Evolutionary conservation across 1,140 invertebrate genomes (phyloP), one percentile per base, ranked within the genome.

Genomic region (Drepana arcuata): DNA sequence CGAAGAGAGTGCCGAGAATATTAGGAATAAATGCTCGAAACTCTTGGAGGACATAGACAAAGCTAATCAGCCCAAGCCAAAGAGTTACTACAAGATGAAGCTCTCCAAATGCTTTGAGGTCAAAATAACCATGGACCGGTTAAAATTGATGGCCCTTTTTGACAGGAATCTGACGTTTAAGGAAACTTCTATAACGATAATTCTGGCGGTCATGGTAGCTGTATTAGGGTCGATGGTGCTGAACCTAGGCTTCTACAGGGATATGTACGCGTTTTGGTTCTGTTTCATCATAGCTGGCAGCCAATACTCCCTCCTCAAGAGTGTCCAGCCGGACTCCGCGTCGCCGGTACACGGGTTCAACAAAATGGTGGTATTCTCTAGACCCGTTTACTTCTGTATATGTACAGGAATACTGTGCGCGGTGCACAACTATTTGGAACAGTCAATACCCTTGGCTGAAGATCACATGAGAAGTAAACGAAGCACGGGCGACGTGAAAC

Each of bases 291-390:
- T 99, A 27, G 97, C 97, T 7, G 92, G 95, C 6, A 97, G 95
- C 71, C 97, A 99, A 72, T 99, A 99, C 78, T 99, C 97, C 0
- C 83, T 99, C 29, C 84, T 99, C 9, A 99, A 99, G 84, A 98
- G 96, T 77, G 98, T 99, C 2, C 98, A 99, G 67, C 98, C 98
- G 1, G 98, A 99, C 84, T 96, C 97, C 0, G 93, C 97, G 0
- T 99, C 97, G 2, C 97, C 98, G 0, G 97, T 97, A 9, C 97
- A 99, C 79, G 97, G 98, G 1, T 99, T 97, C 69, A 99, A 99
- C 81, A 91, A 95, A 53, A 91, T 99, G 36, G 95, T 99, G 13
- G 92, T 95, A 14, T 98, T 97, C 59, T 93, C 92, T 0, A 88
- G 97, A 39, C 95, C 98, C 7, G 92, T 99, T 11, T 99, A 99